Conservation (phyloP, 2,797 vertebrate species). For the Gypaetus barbatus region DNA sequence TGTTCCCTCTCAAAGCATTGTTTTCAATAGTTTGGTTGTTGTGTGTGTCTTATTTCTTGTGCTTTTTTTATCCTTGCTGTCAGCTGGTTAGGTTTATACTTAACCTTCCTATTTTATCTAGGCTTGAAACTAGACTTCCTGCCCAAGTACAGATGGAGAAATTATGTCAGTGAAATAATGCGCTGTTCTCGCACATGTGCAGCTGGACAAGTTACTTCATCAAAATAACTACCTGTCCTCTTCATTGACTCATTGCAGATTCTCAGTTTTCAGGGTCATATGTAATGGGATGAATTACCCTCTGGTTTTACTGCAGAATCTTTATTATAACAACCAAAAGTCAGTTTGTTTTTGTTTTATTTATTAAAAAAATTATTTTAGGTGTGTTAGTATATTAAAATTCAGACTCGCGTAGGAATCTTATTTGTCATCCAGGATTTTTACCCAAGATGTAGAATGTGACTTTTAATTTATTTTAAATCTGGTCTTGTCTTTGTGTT, state of each 20-base stretch:
- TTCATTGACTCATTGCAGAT: neutral
- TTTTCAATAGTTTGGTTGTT: neutral
- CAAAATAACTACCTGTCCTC: neutral
- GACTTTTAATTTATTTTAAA: neutral
- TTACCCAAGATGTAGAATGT: neutral
- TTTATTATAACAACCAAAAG: neutral
- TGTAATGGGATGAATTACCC: neutral
- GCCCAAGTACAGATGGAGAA: neutral
- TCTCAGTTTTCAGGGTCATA: neutral
- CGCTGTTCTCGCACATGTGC: neutral
- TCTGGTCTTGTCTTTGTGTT: neutral
- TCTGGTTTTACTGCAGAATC: neutral
- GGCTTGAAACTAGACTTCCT: neutral
- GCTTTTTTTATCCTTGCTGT: neutral
- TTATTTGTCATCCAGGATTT: neutral
- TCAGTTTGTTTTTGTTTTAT: neutral
- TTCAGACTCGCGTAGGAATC: fast-evolving
- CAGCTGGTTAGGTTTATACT: neutral
- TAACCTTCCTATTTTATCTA: neutral
- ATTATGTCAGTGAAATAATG: neutral
- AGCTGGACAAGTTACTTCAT: neutral
- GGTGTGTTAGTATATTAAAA: neutral
- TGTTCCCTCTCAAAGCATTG: neutral
- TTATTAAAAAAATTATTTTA: neutral
- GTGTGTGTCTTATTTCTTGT: neutral